phyloP scores from a whole-genome alignment of 2,888 invertebrate genomes.

The Tipula lateralis region DNA sequence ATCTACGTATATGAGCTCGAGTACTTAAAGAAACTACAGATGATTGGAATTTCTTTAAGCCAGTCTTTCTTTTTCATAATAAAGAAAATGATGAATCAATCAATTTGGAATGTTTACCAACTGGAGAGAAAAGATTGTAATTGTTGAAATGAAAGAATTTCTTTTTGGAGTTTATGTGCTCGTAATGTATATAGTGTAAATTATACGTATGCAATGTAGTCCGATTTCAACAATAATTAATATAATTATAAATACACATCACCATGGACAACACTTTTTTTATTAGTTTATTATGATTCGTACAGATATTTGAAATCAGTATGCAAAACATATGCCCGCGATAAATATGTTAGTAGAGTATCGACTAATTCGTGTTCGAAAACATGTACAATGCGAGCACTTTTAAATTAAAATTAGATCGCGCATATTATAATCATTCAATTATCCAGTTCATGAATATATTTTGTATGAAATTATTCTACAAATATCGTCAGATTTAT shows the following conservation, averaged over 20 bases:
- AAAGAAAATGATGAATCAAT: slow-evolving; percentile 9
- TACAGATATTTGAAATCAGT: no score
- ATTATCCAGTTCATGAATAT: background rate
- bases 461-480: background rate
- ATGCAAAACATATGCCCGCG: background rate
- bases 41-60: background rate
- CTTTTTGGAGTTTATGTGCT: background rate
- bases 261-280: no score
- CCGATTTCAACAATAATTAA: background rate
- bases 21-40: background rate
- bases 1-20: background rate
- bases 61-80: background rate
- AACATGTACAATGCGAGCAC: background rate
- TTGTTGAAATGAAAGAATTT: background rate
- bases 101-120: background rate
- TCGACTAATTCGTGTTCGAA: background rate
- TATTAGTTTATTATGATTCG: no score
- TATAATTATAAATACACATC: no score
- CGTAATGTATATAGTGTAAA: background rate
- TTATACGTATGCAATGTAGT: background rate
- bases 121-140: background rate
- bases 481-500: background rate
- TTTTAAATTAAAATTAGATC: background rate
- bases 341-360: background rate
- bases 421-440: background rate